A percentile compares a stretch with the other conserved stretches of the same genome.
Evolutionary conservation across 2,888 invertebrate species (phyloP).

Genomic region (Arenicola marina): DNA sequence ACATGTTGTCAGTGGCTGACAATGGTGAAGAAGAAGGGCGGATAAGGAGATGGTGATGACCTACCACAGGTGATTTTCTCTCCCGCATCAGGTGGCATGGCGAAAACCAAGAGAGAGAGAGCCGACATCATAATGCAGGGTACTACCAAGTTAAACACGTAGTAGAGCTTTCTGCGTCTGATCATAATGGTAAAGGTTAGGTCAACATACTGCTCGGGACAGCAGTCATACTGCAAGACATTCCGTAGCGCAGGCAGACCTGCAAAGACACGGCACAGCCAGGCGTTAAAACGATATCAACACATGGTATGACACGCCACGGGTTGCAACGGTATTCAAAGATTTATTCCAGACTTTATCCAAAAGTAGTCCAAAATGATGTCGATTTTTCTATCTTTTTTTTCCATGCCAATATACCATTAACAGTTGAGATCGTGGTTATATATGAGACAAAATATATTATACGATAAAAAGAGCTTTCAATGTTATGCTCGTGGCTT

Average conservation of each 20-base stretch:
- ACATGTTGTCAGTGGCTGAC: no score
- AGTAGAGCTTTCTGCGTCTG: conserved; percentile 92
- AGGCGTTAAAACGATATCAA: no score
- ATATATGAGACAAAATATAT: no score
- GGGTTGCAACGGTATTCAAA: no score
- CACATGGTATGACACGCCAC: no score
- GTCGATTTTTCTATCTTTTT: no score
- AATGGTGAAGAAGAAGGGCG: background rate
- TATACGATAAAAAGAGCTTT: no score
- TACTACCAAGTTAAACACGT: conserved; percentile 98
- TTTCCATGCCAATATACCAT: no score
- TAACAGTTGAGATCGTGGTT: no score
- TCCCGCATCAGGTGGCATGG: conserved; percentile 95
- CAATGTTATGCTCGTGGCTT: no score
- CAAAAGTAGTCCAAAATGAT: no score
- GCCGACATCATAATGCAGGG: conserved; percentile 97
- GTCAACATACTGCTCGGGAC: conserved; percentile 80
- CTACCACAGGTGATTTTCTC: conserved; percentile 94
- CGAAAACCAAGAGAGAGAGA: conserved; percentile 95
- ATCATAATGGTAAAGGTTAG: conserved; percentile 95
- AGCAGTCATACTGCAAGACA: conserved; percentile 71
- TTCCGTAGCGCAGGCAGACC: conserved; percentile 33
- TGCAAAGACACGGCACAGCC: conserved; percentile 12
- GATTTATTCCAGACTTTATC: no score
- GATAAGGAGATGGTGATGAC: conserved; percentile 27